Base-by-base conservation (phyloP, 1,140 invertebrate species). In the Gryllus bimaculatus region DNA sequence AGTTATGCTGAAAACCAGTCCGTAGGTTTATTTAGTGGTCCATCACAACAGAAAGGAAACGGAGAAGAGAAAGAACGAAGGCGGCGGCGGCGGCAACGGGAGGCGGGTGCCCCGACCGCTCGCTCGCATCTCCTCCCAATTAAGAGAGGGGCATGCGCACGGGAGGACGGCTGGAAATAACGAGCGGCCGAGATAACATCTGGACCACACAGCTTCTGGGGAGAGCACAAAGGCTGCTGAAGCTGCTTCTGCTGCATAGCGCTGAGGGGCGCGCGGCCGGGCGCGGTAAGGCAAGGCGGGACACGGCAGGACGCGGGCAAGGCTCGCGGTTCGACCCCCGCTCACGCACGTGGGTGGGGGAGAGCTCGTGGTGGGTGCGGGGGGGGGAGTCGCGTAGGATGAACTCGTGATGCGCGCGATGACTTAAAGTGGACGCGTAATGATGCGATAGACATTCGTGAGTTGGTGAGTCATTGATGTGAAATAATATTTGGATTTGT, bases 161-260 rank as follows among this genome's bases (percentile, higher is more conserved):
- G 54, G 54, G 54, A 66, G 54, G 54, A 66, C 54, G 54, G 54
- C 54, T 66, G 54, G 54, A 66, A 66, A 66, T 66, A 66, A 66
- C 54, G 54, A 66, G 54, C 54, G 10, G 10, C 54, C 10, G 10
- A 66, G 54, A 66, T 66, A 66, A 66, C 54, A 66, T 66, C 54
- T 66, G 54, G 54, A 66, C 54, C 54, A 66, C 54, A 66, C 54
- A 66, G 54, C 54, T 66, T 66, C 54, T 66, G 54, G 54, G 54
- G 54, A 66, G 54, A 66, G 54, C 54, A 66, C 54, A 66, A 66
- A 66, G 54, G 54, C 18, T 66, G 54, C 54, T 66, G 54, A 66
- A 13, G 54, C 54, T 66, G 54, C 54, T 66, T 1, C 10, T 66
- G 54, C 54, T 10, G 54, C 54, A 39, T 5, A 18, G 54, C 54